Percentiles rank a stretch among this genome's conserved stretches.
Conservation (phyloP, 2,797 vertebrate species). For the Sebastes hopkinsi region DNA sequence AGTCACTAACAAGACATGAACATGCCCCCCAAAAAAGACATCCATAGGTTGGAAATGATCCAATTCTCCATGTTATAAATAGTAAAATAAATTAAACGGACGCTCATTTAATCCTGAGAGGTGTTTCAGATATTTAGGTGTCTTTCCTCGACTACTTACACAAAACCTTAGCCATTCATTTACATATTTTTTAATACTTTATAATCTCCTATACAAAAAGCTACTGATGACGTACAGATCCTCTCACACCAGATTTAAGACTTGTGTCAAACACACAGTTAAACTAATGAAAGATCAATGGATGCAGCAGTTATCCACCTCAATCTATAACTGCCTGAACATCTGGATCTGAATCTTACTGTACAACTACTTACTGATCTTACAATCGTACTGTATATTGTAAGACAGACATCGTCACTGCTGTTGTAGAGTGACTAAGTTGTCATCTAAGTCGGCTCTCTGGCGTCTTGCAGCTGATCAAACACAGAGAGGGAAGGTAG, state of each 20-base stretch:
- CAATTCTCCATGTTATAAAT: background rate
- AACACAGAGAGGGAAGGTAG: background rate
- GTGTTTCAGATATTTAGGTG: background rate
- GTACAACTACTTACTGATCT: too few species aligned
- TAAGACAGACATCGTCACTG: background rate
- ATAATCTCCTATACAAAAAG: background rate
- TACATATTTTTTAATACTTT: too few species aligned
- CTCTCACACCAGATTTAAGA: background rate
- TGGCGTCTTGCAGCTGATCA: constrained; percentile 16
- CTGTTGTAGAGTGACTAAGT: background rate
- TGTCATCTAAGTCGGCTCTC: background rate
- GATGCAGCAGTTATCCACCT: background rate
- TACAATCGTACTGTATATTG: background rate
- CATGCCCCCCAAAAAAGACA: background rate
- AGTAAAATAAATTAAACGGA: background rate
- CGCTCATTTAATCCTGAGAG: background rate
- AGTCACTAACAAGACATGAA: background rate
- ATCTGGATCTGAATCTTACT: background rate
- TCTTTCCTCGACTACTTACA: background rate
- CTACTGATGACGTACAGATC: background rate
- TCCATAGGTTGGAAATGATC: background rate
- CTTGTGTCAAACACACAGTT: background rate
- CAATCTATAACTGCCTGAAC: background rate
- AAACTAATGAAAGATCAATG: background rate
- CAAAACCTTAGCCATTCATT: too few species aligned